These are phyloP conservation scores for Hydropsyche tenuis DNA, from an alignment of 1,140 invertebrate genomes.

Conservation along the genomic window DNA sequence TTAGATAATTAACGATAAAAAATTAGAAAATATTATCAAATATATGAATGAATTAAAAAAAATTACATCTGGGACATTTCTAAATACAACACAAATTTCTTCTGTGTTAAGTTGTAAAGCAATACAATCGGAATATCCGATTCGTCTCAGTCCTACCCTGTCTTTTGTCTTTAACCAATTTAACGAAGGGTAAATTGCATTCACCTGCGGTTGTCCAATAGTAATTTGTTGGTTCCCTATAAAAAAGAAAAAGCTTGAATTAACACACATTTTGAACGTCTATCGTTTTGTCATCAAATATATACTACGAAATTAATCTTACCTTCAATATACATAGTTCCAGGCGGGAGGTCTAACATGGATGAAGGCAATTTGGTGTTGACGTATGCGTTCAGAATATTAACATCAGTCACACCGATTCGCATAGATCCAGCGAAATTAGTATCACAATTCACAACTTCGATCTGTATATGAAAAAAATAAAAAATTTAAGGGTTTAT, in stretches of 20 bases:
- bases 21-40: not conserved
- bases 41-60: constrained; percentile 4
- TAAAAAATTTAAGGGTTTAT: not conserved
- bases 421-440: constrained; percentile 78
- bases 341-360: constrained; percentile 65
- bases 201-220: constrained; percentile 22
- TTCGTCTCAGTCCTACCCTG: constrained; percentile 62
- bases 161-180: constrained; percentile 72
- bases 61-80: constrained; percentile 74
- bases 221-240: constrained; percentile 31
- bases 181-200: constrained; percentile 66
- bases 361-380: constrained; percentile 66
- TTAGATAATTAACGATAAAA: constrained; percentile 25
- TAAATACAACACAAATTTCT: constrained; percentile 82
- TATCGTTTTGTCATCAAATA: not conserved
- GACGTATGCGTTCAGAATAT: constrained; percentile 67
- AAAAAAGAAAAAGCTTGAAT: constrained; percentile 27
- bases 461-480: constrained; percentile 52
- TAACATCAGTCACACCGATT: constrained; percentile 78
- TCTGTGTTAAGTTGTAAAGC: constrained; percentile 75
- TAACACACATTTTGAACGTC: no score
- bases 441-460: constrained; percentile 56
- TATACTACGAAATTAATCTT: constrained; percentile 41
- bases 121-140: constrained; percentile 43
- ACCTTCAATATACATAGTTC: constrained; percentile 73